Evolutionary conservation across 1,140 invertebrate genomes (phyloP).

Genomic region (Zaprionus taronus): DNA sequence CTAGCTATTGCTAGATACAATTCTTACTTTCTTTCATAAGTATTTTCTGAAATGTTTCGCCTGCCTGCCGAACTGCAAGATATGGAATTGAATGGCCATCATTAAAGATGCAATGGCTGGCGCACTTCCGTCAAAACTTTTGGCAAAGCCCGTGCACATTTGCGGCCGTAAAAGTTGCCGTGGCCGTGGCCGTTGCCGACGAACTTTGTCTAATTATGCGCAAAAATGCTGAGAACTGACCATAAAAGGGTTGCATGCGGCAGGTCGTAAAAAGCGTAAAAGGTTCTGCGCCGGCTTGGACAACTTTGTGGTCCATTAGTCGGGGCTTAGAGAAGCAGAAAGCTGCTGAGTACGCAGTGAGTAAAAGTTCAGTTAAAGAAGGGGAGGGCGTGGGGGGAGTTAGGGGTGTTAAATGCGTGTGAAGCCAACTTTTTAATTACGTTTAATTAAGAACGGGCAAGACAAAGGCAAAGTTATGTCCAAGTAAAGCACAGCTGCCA

Average conservation of each 20-base stretch:
- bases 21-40: neutral
- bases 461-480: conserved; percentile 57
- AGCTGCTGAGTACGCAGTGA: conserved; percentile 49
- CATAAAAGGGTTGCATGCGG: conserved; percentile 58
- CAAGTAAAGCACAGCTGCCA: conserved; percentile 58
- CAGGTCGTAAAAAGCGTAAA: conserved; percentile 48
- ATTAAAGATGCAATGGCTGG: conserved; percentile 25
- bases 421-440: conserved; percentile 79
- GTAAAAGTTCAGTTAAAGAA: neutral
- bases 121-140: conserved; percentile 16
- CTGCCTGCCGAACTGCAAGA: neutral
- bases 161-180: conserved; percentile 63
- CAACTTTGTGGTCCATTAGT: conserved; percentile 52
- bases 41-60: too few relatives aligned
- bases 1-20: neutral
- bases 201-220: conserved; percentile 81
- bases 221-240: conserved; percentile 76
- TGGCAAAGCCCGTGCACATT: conserved; percentile 52
- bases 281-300: conserved; percentile 37
- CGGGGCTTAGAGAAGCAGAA: conserved; percentile 37
- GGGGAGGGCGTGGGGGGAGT: neutral
- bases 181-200: conserved; percentile 16
- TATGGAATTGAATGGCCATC: neutral
- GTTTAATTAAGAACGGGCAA: conserved; percentile 69
- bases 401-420: conserved; percentile 67